Evolutionary conservation across 2,797 vertebrate species (phyloP).

Genomic region (Ambastaia sidthimunki): DNA sequence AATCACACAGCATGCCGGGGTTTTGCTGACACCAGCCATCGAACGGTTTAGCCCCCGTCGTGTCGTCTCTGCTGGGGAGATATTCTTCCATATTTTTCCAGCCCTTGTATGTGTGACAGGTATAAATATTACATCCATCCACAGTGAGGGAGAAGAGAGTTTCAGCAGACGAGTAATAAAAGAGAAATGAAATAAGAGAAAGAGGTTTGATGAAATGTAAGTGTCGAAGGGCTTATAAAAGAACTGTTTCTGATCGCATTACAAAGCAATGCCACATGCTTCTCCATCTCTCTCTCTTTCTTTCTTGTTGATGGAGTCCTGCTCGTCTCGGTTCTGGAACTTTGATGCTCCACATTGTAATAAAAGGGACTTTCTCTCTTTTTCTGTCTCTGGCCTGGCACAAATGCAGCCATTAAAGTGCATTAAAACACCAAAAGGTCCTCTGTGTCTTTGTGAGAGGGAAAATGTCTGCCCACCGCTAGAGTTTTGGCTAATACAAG

Average conservation of each 20-base stretch:
- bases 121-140: slow-evolving; percentile 66
- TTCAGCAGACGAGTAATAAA: slow-evolving; percentile 66
- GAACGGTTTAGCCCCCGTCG: slow-evolving; percentile 18
- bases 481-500: slow-evolving; percentile 44
- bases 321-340: slow-evolving; percentile 37
- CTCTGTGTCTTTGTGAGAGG: slow-evolving; percentile 45
- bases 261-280: slow-evolving; percentile 51
- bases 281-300: slow-evolving; percentile 19
- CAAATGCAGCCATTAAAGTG: slow-evolving; percentile 77
- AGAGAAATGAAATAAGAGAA: slow-evolving; percentile 65
- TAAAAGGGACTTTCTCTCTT: slow-evolving; percentile 68
- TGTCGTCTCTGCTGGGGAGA: slow-evolving; percentile 10
- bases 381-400: slow-evolving; percentile 59
- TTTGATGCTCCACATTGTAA: slow-evolving; percentile 68
- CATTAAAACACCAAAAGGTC: slow-evolving; percentile 78
- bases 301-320: slow-evolving; percentile 51
- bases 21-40: slow-evolving; percentile 20
- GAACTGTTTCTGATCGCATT: slow-evolving; percentile 58
- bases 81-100: slow-evolving; percentile 48
- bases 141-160: slow-evolving; percentile 49
- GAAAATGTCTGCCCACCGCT: slow-evolving; percentile 36
- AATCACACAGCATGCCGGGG: slow-evolving; percentile 34
- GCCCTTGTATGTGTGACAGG: slow-evolving; percentile 50
- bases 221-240: slow-evolving; percentile 64
- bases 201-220: slow-evolving; percentile 65